Base-by-base conservation (phyloP, 1,140 invertebrate species). In the Ceratina australensis region DNA sequence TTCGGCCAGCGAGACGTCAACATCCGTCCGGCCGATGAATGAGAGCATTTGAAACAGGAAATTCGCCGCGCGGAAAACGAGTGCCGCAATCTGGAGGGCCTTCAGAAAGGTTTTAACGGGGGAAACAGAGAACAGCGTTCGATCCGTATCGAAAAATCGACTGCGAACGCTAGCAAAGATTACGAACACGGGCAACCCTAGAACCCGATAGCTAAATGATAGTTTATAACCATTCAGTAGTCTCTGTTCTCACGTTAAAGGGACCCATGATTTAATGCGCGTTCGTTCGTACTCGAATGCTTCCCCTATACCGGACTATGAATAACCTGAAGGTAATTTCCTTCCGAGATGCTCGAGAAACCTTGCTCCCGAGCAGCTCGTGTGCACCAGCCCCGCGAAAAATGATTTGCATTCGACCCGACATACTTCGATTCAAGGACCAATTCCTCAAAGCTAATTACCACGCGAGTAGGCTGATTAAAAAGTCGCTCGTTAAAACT, bases 271-370 rank as follows among this genome's bases (percentile, higher is more conserved):
- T 77, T 82, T 79, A 78, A 81, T 81, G 60, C 50, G 64, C 68
- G 81, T 80, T 82, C 73, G 81, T 77, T 81, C 78, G 78, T 73
- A 78, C 67, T 79, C 63, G 61, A 56, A n/a, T 72, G 33, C 28
- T 13, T 59, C 67, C 28, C 33, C 66, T 52, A 10, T 0, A 16
- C 13, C 71, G 22, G n/a, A 47, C 33, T 68, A 72, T 78, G 81
- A 81, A 82, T 81, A 82, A 72, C 56, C 68, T 42, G 26, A 49
- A 59, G 47, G 26, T 59, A 57, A 77, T 64, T 49, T 74, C 22
- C 60, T 60, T 67, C 22, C 13, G 26, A n/a, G 16, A 42, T 42
- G 47, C 18, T 42, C 24, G 16, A 15, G 3, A 22, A n/a, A 12
- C 18, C 33, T 56, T 67, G 66, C 57, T 15, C 24, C 20, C 56